Conservation (phyloP, 2,113 vertebrate genomes). For the Balaeniceps rex region DNA sequence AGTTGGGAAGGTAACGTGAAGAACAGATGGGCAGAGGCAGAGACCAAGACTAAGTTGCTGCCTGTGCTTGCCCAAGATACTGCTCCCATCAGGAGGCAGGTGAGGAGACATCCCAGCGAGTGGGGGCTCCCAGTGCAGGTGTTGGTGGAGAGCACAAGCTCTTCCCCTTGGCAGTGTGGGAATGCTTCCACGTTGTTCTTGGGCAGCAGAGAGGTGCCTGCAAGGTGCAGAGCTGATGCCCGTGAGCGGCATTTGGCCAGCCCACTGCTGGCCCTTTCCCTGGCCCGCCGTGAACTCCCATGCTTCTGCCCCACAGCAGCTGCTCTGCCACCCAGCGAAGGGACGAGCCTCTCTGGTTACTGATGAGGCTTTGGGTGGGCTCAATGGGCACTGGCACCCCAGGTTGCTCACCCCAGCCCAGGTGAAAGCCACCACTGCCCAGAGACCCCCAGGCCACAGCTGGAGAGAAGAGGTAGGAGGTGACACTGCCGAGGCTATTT, state of each 20-base stretch:
- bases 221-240: neutral
- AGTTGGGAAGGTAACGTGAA: neutral
- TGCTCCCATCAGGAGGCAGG: neutral
- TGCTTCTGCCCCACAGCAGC: neutral
- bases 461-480: neutral
- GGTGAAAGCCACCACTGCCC: neutral
- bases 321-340: neutral
- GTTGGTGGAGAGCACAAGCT: neutral
- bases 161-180: neutral
- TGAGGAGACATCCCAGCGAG: neutral
- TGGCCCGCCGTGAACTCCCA: neutral
- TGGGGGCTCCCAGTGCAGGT: neutral
- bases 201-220: neutral
- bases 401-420: neutral
- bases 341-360: accelerated
- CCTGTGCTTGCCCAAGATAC: neutral
- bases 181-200: neutral
- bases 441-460: neutral
- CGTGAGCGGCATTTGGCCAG: accelerated
- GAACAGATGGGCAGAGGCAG: neutral
- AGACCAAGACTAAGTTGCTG: neutral
- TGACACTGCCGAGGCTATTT: neutral
- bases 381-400: neutral
- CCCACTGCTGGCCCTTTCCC: accelerated
- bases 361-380: neutral